phyloP scores from a whole-genome alignment of 2,113 vertebrate species.

The Atlantisia rogersi region DNA sequence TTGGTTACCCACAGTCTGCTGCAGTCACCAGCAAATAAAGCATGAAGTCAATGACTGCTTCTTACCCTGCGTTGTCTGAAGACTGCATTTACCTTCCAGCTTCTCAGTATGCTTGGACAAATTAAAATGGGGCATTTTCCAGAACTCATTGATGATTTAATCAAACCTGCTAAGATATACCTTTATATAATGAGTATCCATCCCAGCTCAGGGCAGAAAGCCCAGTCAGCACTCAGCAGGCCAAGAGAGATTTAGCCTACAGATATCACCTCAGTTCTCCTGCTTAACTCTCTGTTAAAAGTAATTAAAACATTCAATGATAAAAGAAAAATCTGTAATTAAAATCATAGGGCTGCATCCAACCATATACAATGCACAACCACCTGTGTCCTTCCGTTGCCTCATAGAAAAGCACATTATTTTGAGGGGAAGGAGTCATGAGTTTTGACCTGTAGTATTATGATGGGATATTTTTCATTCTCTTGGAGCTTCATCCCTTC shows the following conservation, averaged over 20 bases:
- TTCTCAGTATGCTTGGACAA: background rate
- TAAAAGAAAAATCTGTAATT: constrained; percentile 18
- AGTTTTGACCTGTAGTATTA: background rate
- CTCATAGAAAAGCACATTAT: fast-evolving
- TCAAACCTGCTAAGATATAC: constrained; percentile 1
- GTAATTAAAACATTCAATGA: constrained; percentile 30
- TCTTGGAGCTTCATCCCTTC: background rate
- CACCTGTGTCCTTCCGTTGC: background rate
- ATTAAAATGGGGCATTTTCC: background rate
- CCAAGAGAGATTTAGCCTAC: constrained; percentile 24
- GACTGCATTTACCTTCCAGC: background rate
- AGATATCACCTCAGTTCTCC: constrained; percentile 4
- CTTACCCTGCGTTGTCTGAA: background rate
- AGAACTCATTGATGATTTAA: constrained; percentile 10
- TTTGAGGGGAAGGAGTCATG: background rate
- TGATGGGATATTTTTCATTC: background rate
- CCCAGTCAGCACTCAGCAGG: constrained; percentile 35
- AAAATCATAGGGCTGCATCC: background rate
- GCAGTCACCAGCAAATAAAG: background rate
- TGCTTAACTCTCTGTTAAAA: background rate
- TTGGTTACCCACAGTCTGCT: background rate
- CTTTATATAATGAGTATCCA: background rate
- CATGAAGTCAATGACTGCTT: background rate
- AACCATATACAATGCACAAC: background rate
- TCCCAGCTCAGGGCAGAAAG: constrained; percentile 22